Evolutionary conservation across 2,888 invertebrate species (phyloP), one percentile per base, ranked within the genome.

Genomic region (Hyposoter didymator): DNA sequence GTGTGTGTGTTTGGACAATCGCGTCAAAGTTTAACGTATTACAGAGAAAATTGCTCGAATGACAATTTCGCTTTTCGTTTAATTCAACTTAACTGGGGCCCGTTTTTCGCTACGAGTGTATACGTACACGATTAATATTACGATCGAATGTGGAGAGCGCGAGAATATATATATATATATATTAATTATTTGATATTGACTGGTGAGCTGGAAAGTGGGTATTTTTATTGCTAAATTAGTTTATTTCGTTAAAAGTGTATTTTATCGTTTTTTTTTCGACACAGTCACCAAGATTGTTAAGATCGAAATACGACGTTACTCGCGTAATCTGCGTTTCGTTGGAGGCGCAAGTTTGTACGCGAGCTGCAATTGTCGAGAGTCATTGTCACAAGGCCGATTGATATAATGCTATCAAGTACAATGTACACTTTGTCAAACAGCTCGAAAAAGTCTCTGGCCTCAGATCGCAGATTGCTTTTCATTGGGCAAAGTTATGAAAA

Each of bases 21-120:
- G 59, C 59, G 59, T 59, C 28, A 28, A 55, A 55, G 8, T 28
- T 8, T 0, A 28, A 28, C 92, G 93, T 93, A 92, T 91, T 90
- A 89, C 90, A 91, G 91, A 90, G 88, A 80, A 66, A 90, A 91
- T 90, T 91, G 92, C 90, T 89, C 89, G 89, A 89, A 89, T 52
- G 75, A 76, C 69, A 88, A 32, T 45, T 62, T 22, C 52, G 52
- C 88, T 88, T 88, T 83, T 88, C 89, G 88, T 92, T 93, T 91
- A 91, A 87, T 90, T 88, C 91, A 12, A 28, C 90, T 90, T 90
- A 90, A 84, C 89, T 91, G 89, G 88, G 88, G 89, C 90, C 89
- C 88, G 89, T 91, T 92, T 93, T 91, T 90, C 90, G 90, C 87
- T 89, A 66, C 32, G 49, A 49, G n/a, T n/a, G 45, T 78, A 84